A percentile compares a stretch with the other conserved stretches of the same genome.
phyloP scores from a whole-genome alignment of 2,888 invertebrate genomes.

The Acleris cristana region DNA sequence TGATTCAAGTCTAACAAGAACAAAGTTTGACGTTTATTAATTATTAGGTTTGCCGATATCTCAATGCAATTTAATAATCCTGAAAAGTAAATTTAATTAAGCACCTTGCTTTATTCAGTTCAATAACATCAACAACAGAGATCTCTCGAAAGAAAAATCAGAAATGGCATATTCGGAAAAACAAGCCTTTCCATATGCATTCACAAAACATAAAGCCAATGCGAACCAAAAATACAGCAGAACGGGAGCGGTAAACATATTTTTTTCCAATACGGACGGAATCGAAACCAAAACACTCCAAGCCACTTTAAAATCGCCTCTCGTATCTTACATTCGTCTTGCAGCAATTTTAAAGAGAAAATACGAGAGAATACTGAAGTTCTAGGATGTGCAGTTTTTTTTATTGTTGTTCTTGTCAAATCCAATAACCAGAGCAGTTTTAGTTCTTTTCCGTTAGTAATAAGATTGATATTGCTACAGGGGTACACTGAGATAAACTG shows the following conservation, averaged over 20 bases:
- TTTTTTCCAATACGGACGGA: conserved; percentile 22
- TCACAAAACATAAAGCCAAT: conserved; percentile 8
- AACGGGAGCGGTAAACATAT: conserved; percentile 21
- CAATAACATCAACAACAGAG: too few species aligned
- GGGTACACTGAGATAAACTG: too few species aligned
- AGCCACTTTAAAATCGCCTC: conserved; percentile 28
- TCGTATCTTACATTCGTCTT: conserved; percentile 36
- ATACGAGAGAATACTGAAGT: conserved; percentile 13
- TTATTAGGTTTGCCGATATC: too few species aligned
- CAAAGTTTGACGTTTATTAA: too few species aligned
- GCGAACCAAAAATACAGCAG: conserved; percentile 2
- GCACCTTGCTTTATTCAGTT: too few species aligned
- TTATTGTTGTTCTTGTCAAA: too few species aligned
- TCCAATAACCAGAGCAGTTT: too few species aligned
- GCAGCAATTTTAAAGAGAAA: conserved; percentile 31
- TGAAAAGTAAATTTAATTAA: too few species aligned
- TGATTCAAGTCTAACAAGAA: too few species aligned
- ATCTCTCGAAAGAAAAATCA: background rate
- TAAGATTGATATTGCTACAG: too few species aligned
- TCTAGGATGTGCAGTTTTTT: background rate
- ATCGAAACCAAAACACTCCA: conserved; percentile 26
- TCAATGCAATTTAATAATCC: too few species aligned
- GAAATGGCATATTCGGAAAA: background rate
- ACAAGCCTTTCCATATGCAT: background rate
- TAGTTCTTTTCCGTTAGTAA: too few species aligned